Conservation (phyloP, 2,797 vertebrate species). For the Pipistrellus nathusii region DNA sequence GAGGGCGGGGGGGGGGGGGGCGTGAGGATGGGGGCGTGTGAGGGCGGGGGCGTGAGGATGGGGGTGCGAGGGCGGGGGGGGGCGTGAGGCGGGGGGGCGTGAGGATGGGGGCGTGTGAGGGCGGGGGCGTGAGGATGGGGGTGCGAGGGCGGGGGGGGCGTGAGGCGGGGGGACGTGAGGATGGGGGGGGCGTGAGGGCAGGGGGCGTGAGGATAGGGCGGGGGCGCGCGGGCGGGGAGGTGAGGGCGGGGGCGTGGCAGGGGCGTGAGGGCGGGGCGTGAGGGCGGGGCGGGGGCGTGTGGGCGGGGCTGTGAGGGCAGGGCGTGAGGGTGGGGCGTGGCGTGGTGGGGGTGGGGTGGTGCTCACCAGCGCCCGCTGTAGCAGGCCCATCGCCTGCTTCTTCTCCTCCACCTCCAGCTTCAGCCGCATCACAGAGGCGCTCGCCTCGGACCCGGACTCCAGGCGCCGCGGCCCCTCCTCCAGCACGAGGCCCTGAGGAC, state of each 20-base stretch:
- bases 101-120: no score
- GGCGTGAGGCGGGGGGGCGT: background rate
- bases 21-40: no score
- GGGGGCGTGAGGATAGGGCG: no score
- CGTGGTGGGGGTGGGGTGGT: background rate
- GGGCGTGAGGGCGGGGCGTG: no score
- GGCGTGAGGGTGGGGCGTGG: no score
- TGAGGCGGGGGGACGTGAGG: background rate
- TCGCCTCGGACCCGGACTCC: conserved; percentile 90
- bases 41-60: background rate
- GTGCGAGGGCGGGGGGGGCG: no score
- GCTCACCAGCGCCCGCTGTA: conserved; percentile 94
- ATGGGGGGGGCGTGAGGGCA: background rate
- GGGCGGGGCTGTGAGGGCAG: background rate
- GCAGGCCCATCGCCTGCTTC: conserved; percentile 90
- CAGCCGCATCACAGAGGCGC: conserved; percentile 91
- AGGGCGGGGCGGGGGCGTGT: background rate
- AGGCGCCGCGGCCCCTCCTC: conserved; percentile 91
- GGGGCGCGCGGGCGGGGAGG: background rate
- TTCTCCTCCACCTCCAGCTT: conserved; percentile 96
- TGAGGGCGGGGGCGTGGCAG: background rate
- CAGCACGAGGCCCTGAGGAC: conserved; percentile 86
- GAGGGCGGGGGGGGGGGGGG: background rate
- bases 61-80: no score
- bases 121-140: background rate